Conservation (phyloP, 2,888 invertebrate species). For the Habrosyne pyritoides region DNA sequence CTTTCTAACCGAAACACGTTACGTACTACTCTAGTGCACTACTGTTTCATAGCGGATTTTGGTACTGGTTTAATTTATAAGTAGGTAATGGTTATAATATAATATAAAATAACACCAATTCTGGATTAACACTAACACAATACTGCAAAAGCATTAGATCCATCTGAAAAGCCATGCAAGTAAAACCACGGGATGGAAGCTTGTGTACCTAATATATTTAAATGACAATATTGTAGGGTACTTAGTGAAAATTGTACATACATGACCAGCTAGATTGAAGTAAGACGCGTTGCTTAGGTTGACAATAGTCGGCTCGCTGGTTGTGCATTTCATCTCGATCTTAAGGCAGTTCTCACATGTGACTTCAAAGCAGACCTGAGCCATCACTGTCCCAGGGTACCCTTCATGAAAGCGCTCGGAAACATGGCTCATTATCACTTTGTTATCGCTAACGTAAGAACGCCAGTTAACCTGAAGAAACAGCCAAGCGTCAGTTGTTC, state of each 20-base stretch:
- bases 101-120: too few relatives aligned
- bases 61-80: too few relatives aligned
- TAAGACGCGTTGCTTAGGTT: slow-evolving; percentile 95
- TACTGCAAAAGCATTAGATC: too few relatives aligned
- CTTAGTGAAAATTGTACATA: slow-evolving; percentile 57
- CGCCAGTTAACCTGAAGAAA: slow-evolving; percentile 86
- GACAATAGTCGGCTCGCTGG: slow-evolving; percentile 91
- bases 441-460: slow-evolving; percentile 82
- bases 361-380: slow-evolving; percentile 88
- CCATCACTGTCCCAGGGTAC: slow-evolving; percentile 92
- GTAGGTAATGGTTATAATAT: too few relatives aligned
- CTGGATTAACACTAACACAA: too few relatives aligned
- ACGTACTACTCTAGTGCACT: too few relatives aligned
- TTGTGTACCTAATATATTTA: too few relatives aligned
- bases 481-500: background rate
- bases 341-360: slow-evolving; percentile 89
- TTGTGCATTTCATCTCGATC: slow-evolving; percentile 89
- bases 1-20: too few relatives aligned
- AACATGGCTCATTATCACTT: slow-evolving; percentile 88
- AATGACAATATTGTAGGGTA: too few relatives aligned
- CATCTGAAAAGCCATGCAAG: too few relatives aligned
- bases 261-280: slow-evolving; percentile 97
- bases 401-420: slow-evolving; percentile 93
- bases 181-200: too few relatives aligned
- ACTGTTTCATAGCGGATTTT: too few relatives aligned